Percentiles rank a stretch among this genome's conserved stretches.
These are phyloP conservation scores for Noctua janthina DNA, from an alignment of 2,888 invertebrate species.

Conservation along the genomic window DNA sequence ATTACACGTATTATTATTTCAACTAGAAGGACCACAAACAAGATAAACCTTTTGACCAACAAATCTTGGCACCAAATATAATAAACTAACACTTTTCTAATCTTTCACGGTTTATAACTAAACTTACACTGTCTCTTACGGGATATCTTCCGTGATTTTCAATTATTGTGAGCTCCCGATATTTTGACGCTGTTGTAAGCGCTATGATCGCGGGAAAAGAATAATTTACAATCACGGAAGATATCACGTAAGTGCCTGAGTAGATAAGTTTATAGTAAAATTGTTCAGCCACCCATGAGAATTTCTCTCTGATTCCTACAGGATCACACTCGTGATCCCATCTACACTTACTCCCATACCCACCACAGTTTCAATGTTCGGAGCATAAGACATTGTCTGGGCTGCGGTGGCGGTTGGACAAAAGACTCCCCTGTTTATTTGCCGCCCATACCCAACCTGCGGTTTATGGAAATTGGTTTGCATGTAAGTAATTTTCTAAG, in stretches of 20 bases:
- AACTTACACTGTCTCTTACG: no score
- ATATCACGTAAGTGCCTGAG: no score
- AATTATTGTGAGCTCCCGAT: no score
- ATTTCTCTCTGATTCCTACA: background rate
- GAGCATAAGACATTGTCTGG: conserved; percentile 83
- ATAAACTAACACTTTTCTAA: background rate
- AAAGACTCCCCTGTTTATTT: conserved; percentile 86
- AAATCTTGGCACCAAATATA: background rate
- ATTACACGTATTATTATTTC: background rate
- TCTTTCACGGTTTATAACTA: no score
- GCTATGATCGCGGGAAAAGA: no score
- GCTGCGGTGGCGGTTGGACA: conserved; percentile 85
- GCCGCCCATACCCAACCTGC: conserved; percentile 84
- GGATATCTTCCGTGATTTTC: no score
- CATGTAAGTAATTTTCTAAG: conserved; percentile 90
- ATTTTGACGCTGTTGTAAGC: no score
- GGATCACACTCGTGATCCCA: background rate
- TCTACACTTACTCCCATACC: conserved; percentile 5
- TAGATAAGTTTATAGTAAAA: no score
- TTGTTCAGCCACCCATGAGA: background rate
- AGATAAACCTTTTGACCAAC: background rate
- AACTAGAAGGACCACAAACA: background rate
- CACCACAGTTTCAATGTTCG: conserved; percentile 73
- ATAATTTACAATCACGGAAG: no score
- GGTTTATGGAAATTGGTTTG: conserved; percentile 86